These are phyloP conservation scores for Ferrisia virgata DNA, from an alignment of 2,888 invertebrate species.

Conservation along the genomic window DNA sequence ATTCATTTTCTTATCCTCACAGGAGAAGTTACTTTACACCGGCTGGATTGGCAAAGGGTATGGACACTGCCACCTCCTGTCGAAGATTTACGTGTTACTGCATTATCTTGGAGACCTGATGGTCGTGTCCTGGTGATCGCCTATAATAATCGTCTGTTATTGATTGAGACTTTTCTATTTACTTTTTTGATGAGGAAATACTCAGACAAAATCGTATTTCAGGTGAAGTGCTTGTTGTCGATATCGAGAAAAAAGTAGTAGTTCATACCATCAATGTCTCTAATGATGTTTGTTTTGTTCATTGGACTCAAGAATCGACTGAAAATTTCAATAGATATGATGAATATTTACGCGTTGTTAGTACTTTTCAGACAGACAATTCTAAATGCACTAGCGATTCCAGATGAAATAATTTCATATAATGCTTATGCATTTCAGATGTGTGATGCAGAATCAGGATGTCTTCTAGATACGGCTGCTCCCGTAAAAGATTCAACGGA, in stretches of 20 bases:
- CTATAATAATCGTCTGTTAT: conserved; percentile 58
- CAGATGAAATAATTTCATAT: background rate
- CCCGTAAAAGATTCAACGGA: conserved; percentile 41
- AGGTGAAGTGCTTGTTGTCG: conserved; percentile 69
- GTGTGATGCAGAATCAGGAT: conserved; percentile 42
- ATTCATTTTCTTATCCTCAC: background rate
- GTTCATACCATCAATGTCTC: conserved; percentile 63
- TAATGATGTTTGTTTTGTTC: conserved; percentile 68
- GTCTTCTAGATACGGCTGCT: conserved; percentile 38
- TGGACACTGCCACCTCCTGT: conserved; percentile 76
- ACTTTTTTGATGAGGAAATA: background rate
- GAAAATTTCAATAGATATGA: conserved; percentile 36
- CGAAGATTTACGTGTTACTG: conserved; percentile 70
- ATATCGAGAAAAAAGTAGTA: conserved; percentile 81
- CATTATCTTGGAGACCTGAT: conserved; percentile 91
- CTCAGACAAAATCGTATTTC: conserved; percentile 49
- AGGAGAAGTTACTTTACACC: conserved; percentile 85
- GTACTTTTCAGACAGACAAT: background rate
- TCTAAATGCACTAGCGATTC: too few relatives aligned
- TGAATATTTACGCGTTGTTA: background rate
- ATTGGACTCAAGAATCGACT: conserved; percentile 63
- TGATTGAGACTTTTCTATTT: background rate
- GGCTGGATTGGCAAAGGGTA: conserved; percentile 90
- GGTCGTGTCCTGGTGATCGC: conserved; percentile 78
- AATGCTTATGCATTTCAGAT: conserved; percentile 31